Percentiles rank a stretch among this genome's conserved stretches.
Evolutionary conservation across 2,113 vertebrate species (phyloP).

Genomic region (Recurvirostra avosetta): DNA sequence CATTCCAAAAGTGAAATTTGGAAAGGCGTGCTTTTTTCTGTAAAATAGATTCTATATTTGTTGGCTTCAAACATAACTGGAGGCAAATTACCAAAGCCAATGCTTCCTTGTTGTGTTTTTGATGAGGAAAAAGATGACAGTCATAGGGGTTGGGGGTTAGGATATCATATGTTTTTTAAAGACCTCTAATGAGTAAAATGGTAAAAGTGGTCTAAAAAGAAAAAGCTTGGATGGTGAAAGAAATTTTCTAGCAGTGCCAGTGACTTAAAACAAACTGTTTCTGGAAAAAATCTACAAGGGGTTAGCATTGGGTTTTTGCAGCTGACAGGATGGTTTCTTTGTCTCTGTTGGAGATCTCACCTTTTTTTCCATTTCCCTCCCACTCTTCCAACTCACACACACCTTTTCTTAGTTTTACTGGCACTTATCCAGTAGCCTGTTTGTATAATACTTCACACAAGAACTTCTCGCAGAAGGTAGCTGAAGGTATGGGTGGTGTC

Average conservation of each 20-base stretch:
- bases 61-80: background rate
- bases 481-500: background rate
- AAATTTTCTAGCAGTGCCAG: background rate
- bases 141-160: background rate
- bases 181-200: background rate
- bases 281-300: background rate
- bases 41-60: background rate
- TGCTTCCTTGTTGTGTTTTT: background rate
- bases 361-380: background rate
- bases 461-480: background rate
- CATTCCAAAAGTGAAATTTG: background rate
- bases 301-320: background rate
- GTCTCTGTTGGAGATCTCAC: background rate
- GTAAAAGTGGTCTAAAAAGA: background rate
- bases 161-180: background rate
- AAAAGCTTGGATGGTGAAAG: background rate
- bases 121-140: background rate
- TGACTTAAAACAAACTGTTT: background rate
- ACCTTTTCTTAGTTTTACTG: background rate
- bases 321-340: background rate
- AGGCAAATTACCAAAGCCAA: background rate
- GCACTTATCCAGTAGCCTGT: background rate
- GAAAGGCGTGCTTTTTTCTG: background rate
- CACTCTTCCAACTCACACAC: background rate
- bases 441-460: background rate